Percentiles rank a stretch among this genome's conserved stretches.
Conservation (phyloP, 1,140 invertebrate genomes). For the Drosophila leontia region DNA sequence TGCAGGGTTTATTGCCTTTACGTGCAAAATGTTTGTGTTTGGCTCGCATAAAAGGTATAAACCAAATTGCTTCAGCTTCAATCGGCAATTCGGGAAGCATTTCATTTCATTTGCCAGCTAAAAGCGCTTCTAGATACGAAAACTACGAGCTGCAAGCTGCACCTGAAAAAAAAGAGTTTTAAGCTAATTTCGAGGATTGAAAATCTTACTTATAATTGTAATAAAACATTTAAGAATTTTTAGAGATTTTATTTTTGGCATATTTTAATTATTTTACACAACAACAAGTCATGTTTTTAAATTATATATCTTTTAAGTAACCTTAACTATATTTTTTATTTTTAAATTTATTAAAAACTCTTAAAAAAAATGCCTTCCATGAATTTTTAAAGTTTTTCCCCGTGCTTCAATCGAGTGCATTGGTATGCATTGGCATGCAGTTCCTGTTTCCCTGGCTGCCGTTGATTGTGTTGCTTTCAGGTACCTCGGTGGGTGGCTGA, state of each 20-base stretch:
- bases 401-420: conserved; percentile 34
- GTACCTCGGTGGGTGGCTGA: neutral
- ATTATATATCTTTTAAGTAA: neutral
- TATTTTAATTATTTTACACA: neutral
- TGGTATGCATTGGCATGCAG: conserved; percentile 49
- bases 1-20: conserved; percentile 75
- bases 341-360: neutral
- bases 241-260: neutral
- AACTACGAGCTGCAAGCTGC: conserved; percentile 21
- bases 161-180: conserved; percentile 1
- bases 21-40: conserved; percentile 80
- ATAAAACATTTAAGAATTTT: neutral
- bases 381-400: neutral
- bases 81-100: conserved; percentile 59
- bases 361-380: neutral
- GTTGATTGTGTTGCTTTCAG: conserved; percentile 36
- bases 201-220: neutral
- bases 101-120: conserved; percentile 67
- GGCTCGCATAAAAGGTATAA: conserved; percentile 69
- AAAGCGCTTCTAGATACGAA: conserved; percentile 40
- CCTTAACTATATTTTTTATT: neutral
- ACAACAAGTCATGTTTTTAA: neutral
- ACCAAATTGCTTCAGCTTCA: conserved; percentile 67
- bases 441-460: conserved; percentile 12
- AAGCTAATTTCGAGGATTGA: neutral